A percentile compares a stretch with the other conserved stretches of the same genome.
These are phyloP conservation scores for Phoeniculus purpureus DNA, from an alignment of 2,797 vertebrate species.

Conservation along the genomic window DNA sequence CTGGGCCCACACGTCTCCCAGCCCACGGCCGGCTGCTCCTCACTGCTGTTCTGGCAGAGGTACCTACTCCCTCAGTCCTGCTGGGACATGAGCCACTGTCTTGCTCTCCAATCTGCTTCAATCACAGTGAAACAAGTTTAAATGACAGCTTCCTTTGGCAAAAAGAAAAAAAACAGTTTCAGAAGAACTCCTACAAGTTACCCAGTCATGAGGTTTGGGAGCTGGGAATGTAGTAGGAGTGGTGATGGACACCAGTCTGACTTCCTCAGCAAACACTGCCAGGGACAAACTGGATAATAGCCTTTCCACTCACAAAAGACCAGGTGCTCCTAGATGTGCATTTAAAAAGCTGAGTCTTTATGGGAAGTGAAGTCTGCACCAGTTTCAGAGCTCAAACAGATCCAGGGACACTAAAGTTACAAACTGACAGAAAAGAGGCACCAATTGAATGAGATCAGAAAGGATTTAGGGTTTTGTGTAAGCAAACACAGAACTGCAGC, in stretches of 20 bases:
- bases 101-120: neutral
- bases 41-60: neutral
- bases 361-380: neutral
- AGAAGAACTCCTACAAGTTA: neutral
- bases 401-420: neutral
- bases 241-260: neutral
- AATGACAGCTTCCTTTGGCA: neutral
- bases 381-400: neutral
- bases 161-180: neutral
- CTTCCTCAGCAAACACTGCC: neutral
- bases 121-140: neutral
- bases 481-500: neutral
- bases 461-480: neutral
- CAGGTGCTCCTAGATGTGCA: rapidly evolving
- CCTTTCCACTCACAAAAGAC: neutral
- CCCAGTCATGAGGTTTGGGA: neutral
- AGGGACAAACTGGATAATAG: neutral
- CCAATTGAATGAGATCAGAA: neutral
- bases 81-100: rapidly evolving
- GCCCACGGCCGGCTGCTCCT: conserved; percentile 36
- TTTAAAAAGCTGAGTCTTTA: neutral
- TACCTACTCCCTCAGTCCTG: neutral
- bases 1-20: neutral
- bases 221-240: neutral
- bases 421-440: neutral